Percentiles rank a stretch among this genome's conserved stretches.
These are phyloP conservation scores for Isoperla grammatica DNA, from an alignment of 2,888 invertebrate genomes.

Conservation along the genomic window DNA sequence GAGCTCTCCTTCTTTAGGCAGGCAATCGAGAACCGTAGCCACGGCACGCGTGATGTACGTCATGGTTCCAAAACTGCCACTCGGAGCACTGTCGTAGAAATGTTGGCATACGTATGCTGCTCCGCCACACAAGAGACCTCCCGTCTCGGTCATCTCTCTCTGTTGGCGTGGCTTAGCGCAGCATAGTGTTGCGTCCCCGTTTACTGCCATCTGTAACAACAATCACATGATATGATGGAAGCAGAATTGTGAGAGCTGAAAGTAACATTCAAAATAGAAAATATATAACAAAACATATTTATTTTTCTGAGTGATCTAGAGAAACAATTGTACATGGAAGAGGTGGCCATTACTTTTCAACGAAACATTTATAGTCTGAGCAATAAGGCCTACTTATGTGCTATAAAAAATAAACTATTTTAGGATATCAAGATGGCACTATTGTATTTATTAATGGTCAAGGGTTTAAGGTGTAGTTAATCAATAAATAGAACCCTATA, in stretches of 20 bases:
- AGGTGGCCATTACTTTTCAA: too few species aligned
- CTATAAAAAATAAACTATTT: too few species aligned
- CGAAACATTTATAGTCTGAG: too few species aligned
- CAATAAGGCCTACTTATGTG: too few species aligned
- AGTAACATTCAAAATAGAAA: neutral
- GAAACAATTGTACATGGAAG: too few species aligned
- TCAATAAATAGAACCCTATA: too few species aligned
- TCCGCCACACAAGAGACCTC: constrained; percentile 77
- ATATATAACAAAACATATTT: too few species aligned
- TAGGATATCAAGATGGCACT: too few species aligned
- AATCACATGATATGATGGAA: constrained; percentile 21
- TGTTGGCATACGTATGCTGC: constrained; percentile 95
- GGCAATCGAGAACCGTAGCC: constrained; percentile 64
- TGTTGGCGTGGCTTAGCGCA: constrained; percentile 73
- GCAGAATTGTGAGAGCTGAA: neutral
- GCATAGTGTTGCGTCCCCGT: constrained; percentile 90
- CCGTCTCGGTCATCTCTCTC: constrained; percentile 53
- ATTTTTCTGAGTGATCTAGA: too few species aligned
- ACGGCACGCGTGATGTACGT: constrained; percentile 88
- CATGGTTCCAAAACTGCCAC: constrained; percentile 96
- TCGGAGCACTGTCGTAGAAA: constrained; percentile 97
- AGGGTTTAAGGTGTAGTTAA: too few species aligned
- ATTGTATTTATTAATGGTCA: too few species aligned
- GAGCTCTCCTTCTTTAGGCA: constrained; percentile 70
- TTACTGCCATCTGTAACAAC: constrained; percentile 64